phyloP scores from a whole-genome alignment of 2,888 invertebrate species.

The Dione juno region DNA sequence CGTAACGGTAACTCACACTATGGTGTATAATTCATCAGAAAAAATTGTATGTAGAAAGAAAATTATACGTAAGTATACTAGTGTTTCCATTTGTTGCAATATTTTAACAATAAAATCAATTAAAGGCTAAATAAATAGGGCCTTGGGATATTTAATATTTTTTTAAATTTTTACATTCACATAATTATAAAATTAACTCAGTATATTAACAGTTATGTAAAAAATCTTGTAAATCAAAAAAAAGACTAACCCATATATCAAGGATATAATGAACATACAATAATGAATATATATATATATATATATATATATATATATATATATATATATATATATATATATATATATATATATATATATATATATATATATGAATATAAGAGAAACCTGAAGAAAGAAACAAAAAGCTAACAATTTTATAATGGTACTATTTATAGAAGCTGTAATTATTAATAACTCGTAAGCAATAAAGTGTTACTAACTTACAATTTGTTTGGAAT shows the following conservation, averaged over 20 bases:
- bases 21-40: slow-evolving; percentile 24
- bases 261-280: background rate
- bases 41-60: slow-evolving; percentile 4
- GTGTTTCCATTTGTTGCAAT: background rate
- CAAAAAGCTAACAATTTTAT: slow-evolving; percentile 19
- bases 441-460: slow-evolving; percentile 15
- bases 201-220: no score
- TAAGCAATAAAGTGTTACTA: slow-evolving; percentile 12
- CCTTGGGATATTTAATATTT: no score
- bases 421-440: slow-evolving; percentile 7
- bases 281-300: no score
- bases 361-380: no score
- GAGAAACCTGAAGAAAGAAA: background rate
- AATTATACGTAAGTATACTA: background rate
- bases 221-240: background rate
- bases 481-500: slow-evolving; percentile 13
- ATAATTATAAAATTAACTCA: no score
- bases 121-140: background rate
- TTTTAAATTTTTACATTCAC: no score
- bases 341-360: background rate
- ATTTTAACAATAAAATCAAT: background rate
- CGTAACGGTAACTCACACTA: slow-evolving; percentile 28
- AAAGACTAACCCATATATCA: background rate
- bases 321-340: no score
- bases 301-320: no score